Evolutionary conservation across 2,888 invertebrate species (phyloP), one percentile per base, ranked within the genome.

Genomic region (Cantharis nigra): DNA sequence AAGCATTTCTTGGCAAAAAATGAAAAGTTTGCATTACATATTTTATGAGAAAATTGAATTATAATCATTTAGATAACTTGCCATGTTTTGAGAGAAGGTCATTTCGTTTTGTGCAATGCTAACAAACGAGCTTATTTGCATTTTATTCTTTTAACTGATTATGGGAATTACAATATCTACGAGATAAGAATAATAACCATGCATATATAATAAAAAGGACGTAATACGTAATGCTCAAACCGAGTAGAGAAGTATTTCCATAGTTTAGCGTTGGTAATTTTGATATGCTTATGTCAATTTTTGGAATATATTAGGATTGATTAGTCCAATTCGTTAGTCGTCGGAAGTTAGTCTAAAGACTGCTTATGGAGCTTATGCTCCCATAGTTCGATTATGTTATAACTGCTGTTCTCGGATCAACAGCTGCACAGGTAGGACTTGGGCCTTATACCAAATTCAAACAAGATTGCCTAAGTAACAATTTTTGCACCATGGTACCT

Each of bases 91-190:
- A 65, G 0, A 65, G 18, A 65, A 65, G 65, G 65, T 65, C 65
- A 67, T 23, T 67, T 67, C 20, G 20, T 23, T 23, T 13, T 23
- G n/a, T 13, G 13, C 13, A 23, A 67, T 67, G n/a, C 49, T 49
- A 26, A n/a, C 30, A 72, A 65, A 14, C 30, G 63, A 30, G 14
- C 74, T 64, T 74, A 65, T 74, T 74, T 70, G 30, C 75, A 75
- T 70, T 16, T 65, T 10, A 69, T 63, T 70, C 62, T 74, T 75
- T 75, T 23, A 64, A 75, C 64, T 23, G 70, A 20, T 64, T 30
- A 71, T 33, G 70, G 74, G 75, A 75, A 64, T 75, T 75, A 75
- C 75, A 70, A n/a, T 33, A 9, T 20, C 64, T 10, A 70, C 75
- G 70, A 28, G 75, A 75, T 75, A 75, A 75, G 75, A 70, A 75